Base-by-base conservation (phyloP, 2,113 vertebrate species). In the Heptranchias perlo region DNA sequence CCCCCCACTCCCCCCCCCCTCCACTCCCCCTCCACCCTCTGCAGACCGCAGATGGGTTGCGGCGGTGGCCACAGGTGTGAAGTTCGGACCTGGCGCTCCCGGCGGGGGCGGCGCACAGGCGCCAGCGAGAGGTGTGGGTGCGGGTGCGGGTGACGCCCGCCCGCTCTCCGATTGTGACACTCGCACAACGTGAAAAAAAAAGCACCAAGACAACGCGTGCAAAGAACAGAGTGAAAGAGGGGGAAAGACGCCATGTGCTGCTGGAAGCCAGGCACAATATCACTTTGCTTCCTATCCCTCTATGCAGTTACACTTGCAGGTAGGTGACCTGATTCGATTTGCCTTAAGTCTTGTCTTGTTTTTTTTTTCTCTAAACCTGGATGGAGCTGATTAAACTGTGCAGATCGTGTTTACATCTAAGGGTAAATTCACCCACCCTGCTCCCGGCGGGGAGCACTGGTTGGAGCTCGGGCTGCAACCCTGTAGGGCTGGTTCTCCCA, bases 211-310 rank as follows among this genome's bases (percentile, higher is more conserved):
- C 87, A 58, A 58, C 89, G 23, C 35, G 58, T 64, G 89, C 10
- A 1, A 0, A 11, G 87, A 16, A 1, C 49, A 54, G 28, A 3
- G 1, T 8, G 25, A 28, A 2, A 16, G 21, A 8, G 87, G 52
- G 87, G 3, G 52, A 31, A 4, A 35, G 87, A 4, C 5, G 54
- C 58, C 58, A 62, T 62, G 89, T 62, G 89, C 8, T 58, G 89
- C 89, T 62, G 89, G 58, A 93, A 64, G 58, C 5, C 87, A 3
- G 87, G 52, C 31, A 92, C 54, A 31, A n/a, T 92, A 13, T 54
- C 87, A 58, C 14, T 92, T 13, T 92, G 54, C 87, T 35, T 58
- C 87, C 16, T 92, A 54, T 93, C 58, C 89, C 89, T 93, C 89
- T 62, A 39, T 93, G 58, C 58, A 21, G 58, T 61, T 54, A 64